A percentile compares a stretch with the other conserved stretches of the same genome.
These are phyloP conservation scores for Hippoglossus hippoglossus DNA, from an alignment of 2,797 vertebrate genomes.

Conservation along the genomic window DNA sequence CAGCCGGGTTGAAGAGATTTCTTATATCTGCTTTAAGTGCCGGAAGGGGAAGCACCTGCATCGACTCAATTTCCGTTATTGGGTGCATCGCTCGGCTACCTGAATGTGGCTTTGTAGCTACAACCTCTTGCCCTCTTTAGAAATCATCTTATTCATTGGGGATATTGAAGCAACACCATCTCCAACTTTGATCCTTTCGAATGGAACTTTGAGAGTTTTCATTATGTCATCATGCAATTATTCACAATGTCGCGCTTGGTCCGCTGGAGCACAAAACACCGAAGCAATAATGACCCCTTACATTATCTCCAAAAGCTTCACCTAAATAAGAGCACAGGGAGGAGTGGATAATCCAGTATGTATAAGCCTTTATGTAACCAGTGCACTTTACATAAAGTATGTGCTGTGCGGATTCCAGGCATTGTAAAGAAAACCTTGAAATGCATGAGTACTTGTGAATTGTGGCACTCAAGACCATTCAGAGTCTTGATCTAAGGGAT, in stretches of 20 bases:
- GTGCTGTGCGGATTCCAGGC: too few species aligned
- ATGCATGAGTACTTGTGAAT: background rate
- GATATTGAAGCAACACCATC: background rate
- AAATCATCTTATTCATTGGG: background rate
- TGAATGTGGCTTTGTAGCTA: constrained; percentile 5
- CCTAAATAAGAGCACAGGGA: background rate
- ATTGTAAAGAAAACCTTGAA: background rate
- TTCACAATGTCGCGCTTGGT: too few species aligned
- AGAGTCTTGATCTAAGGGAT: background rate
- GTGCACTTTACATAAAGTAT: background rate
- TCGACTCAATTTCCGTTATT: background rate
- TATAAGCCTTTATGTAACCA: background rate
- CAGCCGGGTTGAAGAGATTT: constrained; percentile 61
- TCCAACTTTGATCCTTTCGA: background rate
- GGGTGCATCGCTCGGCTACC: background rate
- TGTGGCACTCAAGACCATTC: constrained; percentile 3
- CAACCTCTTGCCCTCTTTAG: background rate
- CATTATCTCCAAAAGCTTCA: constrained; percentile 4
- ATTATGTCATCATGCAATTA: background rate
- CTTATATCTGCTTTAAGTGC: constrained; percentile 39
- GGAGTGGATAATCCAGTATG: background rate
- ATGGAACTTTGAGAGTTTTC: background rate
- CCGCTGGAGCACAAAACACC: too few species aligned
- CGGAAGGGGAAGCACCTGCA: background rate
- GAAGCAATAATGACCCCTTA: background rate